Evolutionary conservation across 2,113 vertebrate genomes (phyloP), one percentile per base, ranked within the genome.

Genomic region (Aspiorhynchus laticeps): DNA sequence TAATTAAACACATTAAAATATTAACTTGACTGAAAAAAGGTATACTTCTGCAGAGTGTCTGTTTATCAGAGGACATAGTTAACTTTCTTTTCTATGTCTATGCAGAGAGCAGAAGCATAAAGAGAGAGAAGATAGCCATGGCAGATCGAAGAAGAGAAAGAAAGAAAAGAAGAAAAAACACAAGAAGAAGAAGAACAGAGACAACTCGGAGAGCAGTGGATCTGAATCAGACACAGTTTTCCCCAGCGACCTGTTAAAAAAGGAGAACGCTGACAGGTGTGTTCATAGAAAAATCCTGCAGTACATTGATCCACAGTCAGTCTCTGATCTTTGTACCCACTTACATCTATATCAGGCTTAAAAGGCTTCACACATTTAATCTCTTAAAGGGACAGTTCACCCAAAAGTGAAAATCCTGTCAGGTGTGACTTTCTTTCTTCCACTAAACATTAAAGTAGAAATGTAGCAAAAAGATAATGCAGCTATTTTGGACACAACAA

Each of bases 81-180:
- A 67, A 76, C n/a, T 46, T 48, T 0, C 7, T 28, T 76, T 76
- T 76, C 14, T 46, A 1, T 51, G 24, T 77, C 6, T 74, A 56
- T 80, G 36, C 75, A 77, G 76, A 74, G 31, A 78, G 90, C 87
- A 81, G 91, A 94, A 85, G 77, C 94, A 88, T 75, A 85, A 88
- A 46, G 90, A 92, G 3, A 85, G 83, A 12, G 71, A 85, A 67
- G 51, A 90, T 46, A 88, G 65, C 48, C 71, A 87, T 48, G 69
- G 87, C 74, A 92, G 91, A 82, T n/a, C 89, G 19, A 94, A 93
- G 91, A 97, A 93, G 85, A 96, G 94, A 76, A 95, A 90, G 63
- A 93, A 95, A 85, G 93, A 94, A 95, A 95, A 95, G 84, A 96
- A 91, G 88, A 96, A 95, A 33, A 97, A 95, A 80, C 96, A 93